Base-by-base conservation (phyloP, 2,113 vertebrate genomes). In the Ifrita kowaldi region DNA sequence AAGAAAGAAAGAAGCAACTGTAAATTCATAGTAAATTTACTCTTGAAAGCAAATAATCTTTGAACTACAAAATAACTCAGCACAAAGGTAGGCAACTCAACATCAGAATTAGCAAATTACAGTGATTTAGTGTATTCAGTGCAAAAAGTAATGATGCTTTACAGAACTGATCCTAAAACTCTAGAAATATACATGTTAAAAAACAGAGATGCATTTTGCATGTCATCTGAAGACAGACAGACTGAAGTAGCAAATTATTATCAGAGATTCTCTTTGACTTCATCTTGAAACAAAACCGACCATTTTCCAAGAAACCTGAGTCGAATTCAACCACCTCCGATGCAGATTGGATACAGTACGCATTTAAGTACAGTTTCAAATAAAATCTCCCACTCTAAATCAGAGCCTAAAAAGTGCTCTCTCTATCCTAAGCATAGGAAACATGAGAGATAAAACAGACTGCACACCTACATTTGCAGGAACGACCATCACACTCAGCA, bases 291-390 rank as follows among this genome's bases (percentile, higher is more conserved):
- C 42, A 95, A 75, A 5, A 44, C 15, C n/a, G 26, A 57, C 11
- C 47, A 32, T 68, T 77, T 81, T 46, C 56, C 49, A 71, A 28
- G 42, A 11, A 69, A n/a, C 2, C 5, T 7, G 6, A 84, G 6
- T 59, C 39, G 89, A 90, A 81, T 92, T 74, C 39, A 78, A 3
- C 13, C 20, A 57, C 3, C 13, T 55, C 42, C 63, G 44, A 47
- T 32, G 35, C 10, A 49, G 7, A 63, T 0, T 67, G 20, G 16
- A 73, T 73, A 84, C 6, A 57, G 27, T 14, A 33, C 0, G 0
- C 14, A 50, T 6, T 10, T 41, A 77, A 59, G 20, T 55, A 39
- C 15, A 42, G 3, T 28, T 71, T 62, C 47, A 49, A 32, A 13
- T 24, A 68, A 68, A 32, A 55, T 12, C 15, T 19, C 10, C 6